Evolutionary conservation across 1,140 invertebrate species (phyloP).

Genomic region (Schlechtendalia chinensis): DNA sequence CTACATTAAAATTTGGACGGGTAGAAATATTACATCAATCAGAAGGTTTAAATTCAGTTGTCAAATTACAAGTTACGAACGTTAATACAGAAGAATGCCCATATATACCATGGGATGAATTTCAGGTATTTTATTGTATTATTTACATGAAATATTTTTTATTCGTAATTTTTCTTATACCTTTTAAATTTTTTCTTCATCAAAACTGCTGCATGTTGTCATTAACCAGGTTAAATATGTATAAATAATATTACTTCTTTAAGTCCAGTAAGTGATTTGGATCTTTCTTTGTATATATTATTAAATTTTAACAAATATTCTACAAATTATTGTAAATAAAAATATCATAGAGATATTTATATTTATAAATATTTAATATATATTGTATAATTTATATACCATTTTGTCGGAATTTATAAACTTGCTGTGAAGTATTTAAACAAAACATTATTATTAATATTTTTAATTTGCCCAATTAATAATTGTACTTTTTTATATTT

Average conservation of each 20-base stretch:
- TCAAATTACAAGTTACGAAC: constrained; percentile 75
- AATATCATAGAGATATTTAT: too few species aligned
- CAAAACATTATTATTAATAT: too few species aligned
- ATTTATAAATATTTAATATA: too few species aligned
- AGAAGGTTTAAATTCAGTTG: constrained; percentile 67
- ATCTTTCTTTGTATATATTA: constrained; percentile 27
- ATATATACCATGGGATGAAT: constrained; percentile 88
- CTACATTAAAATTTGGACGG: constrained; percentile 76
- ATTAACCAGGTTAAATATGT: not conserved
- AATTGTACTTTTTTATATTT: not conserved
- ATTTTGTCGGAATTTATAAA: too few species aligned
- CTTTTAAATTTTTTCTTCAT: constrained; percentile 17
- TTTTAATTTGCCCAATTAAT: too few species aligned
- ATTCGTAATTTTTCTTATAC: constrained; percentile 1
- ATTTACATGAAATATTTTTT: not conserved
- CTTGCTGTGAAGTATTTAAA: too few species aligned
- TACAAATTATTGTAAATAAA: not conserved
- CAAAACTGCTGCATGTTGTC: constrained; percentile 5
- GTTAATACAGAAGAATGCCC: constrained; percentile 77
- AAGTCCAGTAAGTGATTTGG: constrained; percentile 20
- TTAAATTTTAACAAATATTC: not conserved
- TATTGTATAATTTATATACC: too few species aligned
- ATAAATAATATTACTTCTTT: constrained; percentile 12
- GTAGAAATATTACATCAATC: constrained; percentile 81
- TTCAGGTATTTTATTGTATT: constrained; percentile 68